Evolutionary conservation across 2,797 vertebrate genomes (phyloP).

Genomic region (Cossypha dichroa): DNA sequence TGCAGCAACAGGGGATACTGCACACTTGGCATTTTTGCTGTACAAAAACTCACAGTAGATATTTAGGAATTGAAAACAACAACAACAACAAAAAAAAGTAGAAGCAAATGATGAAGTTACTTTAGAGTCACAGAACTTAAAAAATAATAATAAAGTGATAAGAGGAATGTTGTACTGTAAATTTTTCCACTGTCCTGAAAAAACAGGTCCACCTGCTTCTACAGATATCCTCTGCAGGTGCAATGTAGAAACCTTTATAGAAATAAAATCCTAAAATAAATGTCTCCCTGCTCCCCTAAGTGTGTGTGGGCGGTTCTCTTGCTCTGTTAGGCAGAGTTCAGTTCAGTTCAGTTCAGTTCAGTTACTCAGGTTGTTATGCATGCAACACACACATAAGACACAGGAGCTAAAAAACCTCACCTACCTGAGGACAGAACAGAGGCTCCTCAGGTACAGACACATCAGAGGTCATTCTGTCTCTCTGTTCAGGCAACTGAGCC

Average conservation of each 20-base stretch:
- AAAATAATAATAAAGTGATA: not conserved
- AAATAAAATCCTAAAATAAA: not conserved
- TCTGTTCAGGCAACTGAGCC: not conserved
- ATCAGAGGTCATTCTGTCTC: not conserved
- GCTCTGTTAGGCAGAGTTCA: not conserved
- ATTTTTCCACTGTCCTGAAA: not conserved
- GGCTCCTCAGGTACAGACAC: not conserved
- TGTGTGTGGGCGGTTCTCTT: not conserved
- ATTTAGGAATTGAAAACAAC: not conserved
- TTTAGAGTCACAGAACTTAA: not conserved
- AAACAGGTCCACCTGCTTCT: not conserved
- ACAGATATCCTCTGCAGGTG: not conserved
- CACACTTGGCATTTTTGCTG: not conserved
- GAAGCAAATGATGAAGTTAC: not conserved
- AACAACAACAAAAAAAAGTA: not conserved
- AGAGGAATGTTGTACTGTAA: not conserved
- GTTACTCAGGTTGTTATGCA: not conserved
- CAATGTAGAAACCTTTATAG: not conserved
- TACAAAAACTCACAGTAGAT: not conserved
- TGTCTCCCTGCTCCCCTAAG: rapidly evolving
- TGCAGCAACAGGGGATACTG: not conserved
- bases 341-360: too few relatives aligned
- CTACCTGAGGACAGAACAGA: not conserved
- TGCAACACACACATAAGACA: rapidly evolving
- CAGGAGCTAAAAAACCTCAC: not conserved